Base-by-base conservation (phyloP, 1,140 invertebrate species). In the Drosophila lini region DNA sequence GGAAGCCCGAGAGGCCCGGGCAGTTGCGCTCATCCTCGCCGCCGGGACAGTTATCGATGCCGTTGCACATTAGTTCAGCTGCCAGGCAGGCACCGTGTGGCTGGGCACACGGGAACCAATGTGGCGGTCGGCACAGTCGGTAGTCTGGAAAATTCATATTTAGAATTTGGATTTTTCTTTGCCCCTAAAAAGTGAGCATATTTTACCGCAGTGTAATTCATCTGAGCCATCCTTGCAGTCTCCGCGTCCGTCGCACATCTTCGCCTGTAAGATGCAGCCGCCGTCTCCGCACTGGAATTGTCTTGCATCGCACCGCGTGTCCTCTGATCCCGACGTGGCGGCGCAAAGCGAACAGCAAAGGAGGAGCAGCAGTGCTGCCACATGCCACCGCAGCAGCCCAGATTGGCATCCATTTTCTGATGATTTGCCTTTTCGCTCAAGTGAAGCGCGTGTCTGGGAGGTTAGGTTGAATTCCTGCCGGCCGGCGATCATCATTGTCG, bases 201-300 rank as follows among this genome's bases (percentile, higher is more conserved):
- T 44, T 1, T 70, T 40, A 95, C 95, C 94, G 84, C 96, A 96
- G 57, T 94, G 82, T 45, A 92, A 61, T 92, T 96, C 96, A 90
- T 96, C 96, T 52, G 94, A 94, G 41, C 93, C 93, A 82, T 96
- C 96, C 0, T 78, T 74, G 90, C 96, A 96, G 90, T 96, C 95
- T 53, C 93, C 91, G 2, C 48, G 59, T 16, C 94, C 94, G 82
- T 96, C 95, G 90, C 96, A 96, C 59, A 92, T 91, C 94, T 95
- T 96, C 52, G 94, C 89, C 1, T 90, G 88, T 13, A 93, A 93
- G 64, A 96, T 94, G 81, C 96, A 96, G 57, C 93, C 92, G 15
- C 93, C 93, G 76, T 94, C 93, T 52, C 93, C 93, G 76, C 96
- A 96, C 38, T 76, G 67, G 74, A 90, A 91, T 70, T 91, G 73